These are phyloP conservation scores for Tympanuchus pallidicinctus DNA, from an alignment of 2,113 vertebrate genomes.

Conservation along the genomic window DNA sequence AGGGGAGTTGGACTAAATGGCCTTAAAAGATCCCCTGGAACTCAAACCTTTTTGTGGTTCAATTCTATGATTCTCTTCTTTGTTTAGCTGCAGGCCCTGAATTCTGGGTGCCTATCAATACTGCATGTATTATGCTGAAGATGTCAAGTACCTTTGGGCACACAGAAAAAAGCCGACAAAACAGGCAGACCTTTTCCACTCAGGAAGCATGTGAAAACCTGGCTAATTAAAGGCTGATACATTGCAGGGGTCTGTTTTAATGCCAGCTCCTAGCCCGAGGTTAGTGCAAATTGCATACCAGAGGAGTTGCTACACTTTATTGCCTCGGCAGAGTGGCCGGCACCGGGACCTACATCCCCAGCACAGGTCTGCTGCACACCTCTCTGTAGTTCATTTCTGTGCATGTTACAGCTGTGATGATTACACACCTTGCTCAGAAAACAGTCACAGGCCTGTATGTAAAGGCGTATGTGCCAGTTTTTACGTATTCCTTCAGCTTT, in stretches of 20 bases:
- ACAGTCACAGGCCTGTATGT: constrained; percentile 20
- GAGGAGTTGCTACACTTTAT: neutral
- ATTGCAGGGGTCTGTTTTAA: neutral
- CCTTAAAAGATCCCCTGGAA: too few relatives aligned
- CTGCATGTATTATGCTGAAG: accelerated
- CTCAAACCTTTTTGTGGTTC: too few relatives aligned
- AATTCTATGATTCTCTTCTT: neutral
- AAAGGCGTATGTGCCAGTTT: constrained; percentile 11
- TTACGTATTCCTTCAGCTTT: constrained; percentile 19
- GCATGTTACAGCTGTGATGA: neutral
- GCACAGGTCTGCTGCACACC: neutral
- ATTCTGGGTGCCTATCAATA: neutral
- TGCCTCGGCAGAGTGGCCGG: neutral
- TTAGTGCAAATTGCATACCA: neutral
- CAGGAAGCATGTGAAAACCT: neutral
- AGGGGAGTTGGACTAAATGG: too few relatives aligned
- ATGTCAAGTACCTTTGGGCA: neutral
- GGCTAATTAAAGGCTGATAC: neutral
- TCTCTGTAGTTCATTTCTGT: neutral
- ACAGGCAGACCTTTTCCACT: neutral
- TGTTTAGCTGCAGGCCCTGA: neutral
- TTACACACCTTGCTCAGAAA: constrained; percentile 26
- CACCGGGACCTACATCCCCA: neutral
- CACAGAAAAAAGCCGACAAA: accelerated
- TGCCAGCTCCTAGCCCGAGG: neutral